Percentiles rank a stretch among this genome's conserved stretches.
Conservation (phyloP, 2,888 invertebrate genomes). For the Melolontha melolontha region DNA sequence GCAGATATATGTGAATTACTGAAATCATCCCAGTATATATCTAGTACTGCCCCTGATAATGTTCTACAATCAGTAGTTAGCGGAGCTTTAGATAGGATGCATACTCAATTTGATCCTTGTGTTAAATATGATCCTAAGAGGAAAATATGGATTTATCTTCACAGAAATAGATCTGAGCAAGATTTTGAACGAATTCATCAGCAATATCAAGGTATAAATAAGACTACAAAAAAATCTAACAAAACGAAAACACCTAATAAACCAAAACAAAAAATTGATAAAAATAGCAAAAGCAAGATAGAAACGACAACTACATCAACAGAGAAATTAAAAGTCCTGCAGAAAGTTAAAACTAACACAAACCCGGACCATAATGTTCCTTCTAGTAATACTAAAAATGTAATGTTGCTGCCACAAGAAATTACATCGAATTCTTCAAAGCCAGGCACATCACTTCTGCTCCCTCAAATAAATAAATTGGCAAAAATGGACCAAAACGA, state of each 20-base stretch:
- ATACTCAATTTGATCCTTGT: slow-evolving; percentile 92
- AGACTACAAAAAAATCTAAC: slow-evolving; percentile 66
- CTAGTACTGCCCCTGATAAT: slow-evolving; percentile 70
- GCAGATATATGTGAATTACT: slow-evolving; percentile 91
- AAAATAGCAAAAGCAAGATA: slow-evolving; percentile 65
- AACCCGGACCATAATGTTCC: slow-evolving; percentile 26
- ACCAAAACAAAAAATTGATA: slow-evolving; percentile 66
- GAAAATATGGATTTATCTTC: slow-evolving; percentile 96
- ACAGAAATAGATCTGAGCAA: slow-evolving; percentile 72
- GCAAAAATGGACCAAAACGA: slow-evolving; percentile 34
- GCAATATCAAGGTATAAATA: slow-evolving; percentile 74
- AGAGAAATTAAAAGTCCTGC: slow-evolving; percentile 54
- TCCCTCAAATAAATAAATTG: slow-evolving; percentile 44
- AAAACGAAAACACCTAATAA: slow-evolving; percentile 61
- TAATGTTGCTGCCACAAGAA: slow-evolving; percentile 23
- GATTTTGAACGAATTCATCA: slow-evolving; percentile 77
- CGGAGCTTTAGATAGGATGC: slow-evolving; percentile 89
- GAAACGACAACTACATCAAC: slow-evolving; percentile 50
- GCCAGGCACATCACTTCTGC: slow-evolving; percentile 43
- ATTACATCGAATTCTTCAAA: slow-evolving; percentile 25
- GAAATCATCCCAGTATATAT: slow-evolving; percentile 74
- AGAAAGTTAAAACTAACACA: slow-evolving; percentile 36
- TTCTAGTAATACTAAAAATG: slow-evolving; percentile 22
- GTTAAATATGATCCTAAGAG: slow-evolving; percentile 92
- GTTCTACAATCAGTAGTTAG: slow-evolving; percentile 86